Evolutionary conservation across 2,797 vertebrate genomes (phyloP), one percentile per base, ranked within the genome.

Genomic region (Periophthalmus magnuspinnatus): DNA sequence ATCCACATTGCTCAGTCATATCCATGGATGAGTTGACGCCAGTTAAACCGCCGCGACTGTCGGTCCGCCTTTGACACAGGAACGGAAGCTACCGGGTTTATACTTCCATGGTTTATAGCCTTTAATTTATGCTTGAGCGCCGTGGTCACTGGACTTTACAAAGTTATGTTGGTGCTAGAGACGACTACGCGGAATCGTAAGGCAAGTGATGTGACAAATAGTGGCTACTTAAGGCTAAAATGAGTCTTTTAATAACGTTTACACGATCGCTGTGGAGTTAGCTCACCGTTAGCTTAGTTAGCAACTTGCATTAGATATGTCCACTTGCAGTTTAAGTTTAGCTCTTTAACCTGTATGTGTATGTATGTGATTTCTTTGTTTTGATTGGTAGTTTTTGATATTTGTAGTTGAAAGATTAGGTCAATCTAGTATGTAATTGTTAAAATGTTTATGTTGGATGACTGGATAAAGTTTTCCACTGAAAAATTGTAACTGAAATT

Each of bases 1-100:
- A 41, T 38, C 3, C 11, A 41, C 14, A 41, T 14, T 38, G 38
- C 9, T 38, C 36, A 14, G 10, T 45, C 41, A 45, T 14, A 16
- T 41, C 38, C 38, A 10, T 4, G 41, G 28, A 1, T 41, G 1
- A 41, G 36, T 38, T 38, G 36, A 5, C n/a, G n/a, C n/a, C 2
- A 9, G 38, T 0, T 6, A 38, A 2, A 8, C 41, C 24, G 47
- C 65, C 17, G 41, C 2, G 24, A 58, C 48, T 10, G 47, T 41
- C 0, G 38, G 11, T 45, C 41, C 78, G 1, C 88, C 88, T 89
- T 89, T 83, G 85, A 89, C 64, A 33, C 67, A 71, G 57, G 70
- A 79, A 59, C 60, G 14, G 82, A 65, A 34, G 75, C 80, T 28
- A 28, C 77, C 68, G 69, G 77, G 69, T 65, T 80, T 56, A 52